These are phyloP conservation scores for Piezodorus guildinii DNA, from an alignment of 1,140 invertebrate species.

Conservation along the genomic window DNA sequence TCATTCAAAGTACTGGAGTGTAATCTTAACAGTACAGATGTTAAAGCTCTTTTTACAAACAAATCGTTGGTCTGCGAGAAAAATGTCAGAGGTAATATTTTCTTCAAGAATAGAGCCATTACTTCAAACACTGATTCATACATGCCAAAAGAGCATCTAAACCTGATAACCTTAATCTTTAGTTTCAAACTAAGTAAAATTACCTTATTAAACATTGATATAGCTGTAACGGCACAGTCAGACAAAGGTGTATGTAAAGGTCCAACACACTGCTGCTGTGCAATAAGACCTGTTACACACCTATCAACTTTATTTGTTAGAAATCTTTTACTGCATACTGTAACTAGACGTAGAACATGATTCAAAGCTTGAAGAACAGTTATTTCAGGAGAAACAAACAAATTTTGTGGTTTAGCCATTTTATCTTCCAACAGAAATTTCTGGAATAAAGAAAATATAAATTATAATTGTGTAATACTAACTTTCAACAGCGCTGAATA, in stretches of 20 bases:
- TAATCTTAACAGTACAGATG: too few species aligned
- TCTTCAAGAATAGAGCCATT: too few species aligned
- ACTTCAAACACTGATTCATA: too few species aligned
- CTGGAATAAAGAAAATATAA: slow-evolving; percentile 32
- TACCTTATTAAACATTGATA: slow-evolving; percentile 56
- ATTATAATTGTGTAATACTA: too few species aligned
- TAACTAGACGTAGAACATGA: slow-evolving; percentile 73
- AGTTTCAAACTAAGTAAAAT: slow-evolving; percentile 26
- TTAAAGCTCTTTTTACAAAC: too few species aligned
- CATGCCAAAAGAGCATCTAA: too few species aligned
- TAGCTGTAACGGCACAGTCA: slow-evolving; percentile 85
- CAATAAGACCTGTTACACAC: slow-evolving; percentile 89
- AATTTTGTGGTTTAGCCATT: slow-evolving; percentile 27
- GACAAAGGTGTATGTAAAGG: slow-evolving; percentile 89
- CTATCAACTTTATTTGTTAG: slow-evolving; percentile 91
- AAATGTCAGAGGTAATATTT: too few species aligned
- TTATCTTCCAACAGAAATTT: slow-evolving; percentile 41
- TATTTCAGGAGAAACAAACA: slow-evolving; percentile 40
- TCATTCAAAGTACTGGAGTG: too few species aligned
- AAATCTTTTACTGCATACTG: slow-evolving; percentile 90
- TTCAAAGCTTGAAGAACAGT: slow-evolving; percentile 50
- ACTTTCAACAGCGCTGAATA: slow-evolving; percentile 1
- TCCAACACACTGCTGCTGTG: slow-evolving; percentile 95
- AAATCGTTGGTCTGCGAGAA: too few species aligned
- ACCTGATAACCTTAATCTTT: too few species aligned